Base-by-base conservation (phyloP, 2,113 vertebrate species). In the Hemibagrus wyckioides region DNA sequence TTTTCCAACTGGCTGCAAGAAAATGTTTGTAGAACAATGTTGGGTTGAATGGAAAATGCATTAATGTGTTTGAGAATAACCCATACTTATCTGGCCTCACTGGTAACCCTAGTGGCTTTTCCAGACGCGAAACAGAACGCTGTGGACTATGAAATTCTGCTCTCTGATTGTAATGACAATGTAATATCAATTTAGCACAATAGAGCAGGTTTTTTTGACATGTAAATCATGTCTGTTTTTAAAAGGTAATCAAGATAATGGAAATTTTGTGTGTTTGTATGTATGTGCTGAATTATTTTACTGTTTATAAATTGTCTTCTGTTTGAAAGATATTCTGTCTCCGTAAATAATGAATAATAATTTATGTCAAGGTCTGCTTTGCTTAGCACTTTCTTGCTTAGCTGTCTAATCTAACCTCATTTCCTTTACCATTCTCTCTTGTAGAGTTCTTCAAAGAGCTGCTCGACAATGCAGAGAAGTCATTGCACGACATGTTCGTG, bases 371-470 rank as follows among this genome's bases (percentile, higher is more conserved):
- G 39, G 25, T 80, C 25, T 69, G 61, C 44, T 56, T 44, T 57
- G 85, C 52, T 57, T 59, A 41, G 14, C 7, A 10, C 30, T 21
- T 52, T 4, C 3, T 44, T 44, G 6, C 44, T 48, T 48, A 48
- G 23, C n/a, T 48, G 71, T 82, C 39, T 87, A 73, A 82, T 56
- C 77, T 56, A 21, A 76, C 15, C 52, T 67, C 28, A 44, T 33
- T 36, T 50, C 7, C 85, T 21, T 2, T 21, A 14, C 41, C 33
- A 28, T 0, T 86, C 44, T 28, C 41, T 75, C 44, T 82, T n/a
- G 33, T 92, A 99, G 98, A 97, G 90, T 99, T 99, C 94, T 99
- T 99, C 95, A 96, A 96, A 56, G 98, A 99, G 85, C 96, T 99
- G 19, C 92, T 99, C 3, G 96, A 97, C 91, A 99, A 99, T 0